Percentiles rank a stretch among this genome's conserved stretches.
Conservation (phyloP, 2,888 invertebrate species). For the Poecilobothrus nobilitatus region DNA sequence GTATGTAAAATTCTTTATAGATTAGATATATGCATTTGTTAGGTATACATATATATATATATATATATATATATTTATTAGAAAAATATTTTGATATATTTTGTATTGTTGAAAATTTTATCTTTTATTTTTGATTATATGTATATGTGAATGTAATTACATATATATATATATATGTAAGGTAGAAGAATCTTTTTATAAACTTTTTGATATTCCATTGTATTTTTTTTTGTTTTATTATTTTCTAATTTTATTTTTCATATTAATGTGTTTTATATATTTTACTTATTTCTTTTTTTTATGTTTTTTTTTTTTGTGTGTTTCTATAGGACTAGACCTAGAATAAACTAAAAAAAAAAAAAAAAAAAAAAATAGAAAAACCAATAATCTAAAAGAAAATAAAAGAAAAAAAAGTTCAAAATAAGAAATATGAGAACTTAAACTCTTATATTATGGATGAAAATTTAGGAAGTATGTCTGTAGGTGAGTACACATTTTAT, state of each 20-base stretch:
- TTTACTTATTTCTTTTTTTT: not conserved
- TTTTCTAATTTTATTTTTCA: not conserved
- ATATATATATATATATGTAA: no score
- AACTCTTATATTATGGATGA: not conserved
- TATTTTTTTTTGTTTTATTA: not conserved
- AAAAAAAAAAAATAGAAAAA: not conserved
- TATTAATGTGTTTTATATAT: not conserved
- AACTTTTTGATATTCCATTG: not conserved
- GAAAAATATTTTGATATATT: no score
- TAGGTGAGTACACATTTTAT: no score
- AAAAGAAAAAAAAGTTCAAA: not conserved
- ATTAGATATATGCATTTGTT: no score
- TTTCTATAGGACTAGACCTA: conserved; percentile 4
- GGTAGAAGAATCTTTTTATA: no score
- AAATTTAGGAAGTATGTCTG: no score
- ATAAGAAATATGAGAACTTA: conserved; percentile 6
- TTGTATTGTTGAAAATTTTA: no score
- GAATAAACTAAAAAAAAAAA: not conserved
- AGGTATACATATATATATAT: no score
- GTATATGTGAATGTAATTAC: no score
- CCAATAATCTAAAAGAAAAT: not conserved
- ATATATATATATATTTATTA: no score
- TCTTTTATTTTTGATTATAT: no score
- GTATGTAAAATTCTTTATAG: no score
- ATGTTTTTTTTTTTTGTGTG: not conserved